Percentiles rank a stretch among this genome's conserved stretches.
Evolutionary conservation across 2,888 invertebrate species (phyloP).

Genomic region (Melanostoma scalare): DNA sequence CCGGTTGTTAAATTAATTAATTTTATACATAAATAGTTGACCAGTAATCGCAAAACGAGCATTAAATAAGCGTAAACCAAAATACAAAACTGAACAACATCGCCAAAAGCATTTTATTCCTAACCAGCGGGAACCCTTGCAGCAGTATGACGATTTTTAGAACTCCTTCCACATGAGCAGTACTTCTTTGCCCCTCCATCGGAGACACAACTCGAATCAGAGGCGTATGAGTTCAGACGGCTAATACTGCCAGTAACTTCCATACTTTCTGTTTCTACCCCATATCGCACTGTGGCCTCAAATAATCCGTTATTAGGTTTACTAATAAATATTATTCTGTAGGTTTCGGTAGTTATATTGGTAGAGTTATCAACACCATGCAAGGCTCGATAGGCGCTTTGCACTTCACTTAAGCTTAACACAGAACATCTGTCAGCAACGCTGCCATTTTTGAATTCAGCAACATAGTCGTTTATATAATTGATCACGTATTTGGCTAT

Average conservation of each 20-base stretch:
- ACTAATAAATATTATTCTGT: slow-evolving; percentile 88
- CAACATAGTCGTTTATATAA: slow-evolving; percentile 79
- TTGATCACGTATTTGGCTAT: slow-evolving; percentile 82
- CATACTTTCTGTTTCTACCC: slow-evolving; percentile 79
- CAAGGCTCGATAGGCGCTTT: slow-evolving; percentile 82
- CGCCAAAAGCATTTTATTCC: background rate
- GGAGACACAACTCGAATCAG: slow-evolving; percentile 83
- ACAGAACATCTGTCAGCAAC: slow-evolving; percentile 83
- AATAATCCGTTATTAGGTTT: slow-evolving; percentile 87
- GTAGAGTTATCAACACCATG: slow-evolving; percentile 52
- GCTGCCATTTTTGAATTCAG: slow-evolving; percentile 77
- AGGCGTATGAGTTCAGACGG: slow-evolving; percentile 83
- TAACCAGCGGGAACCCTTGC: slow-evolving; percentile 56
- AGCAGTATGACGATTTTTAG: slow-evolving; percentile 27
- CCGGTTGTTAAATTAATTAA: too few species aligned
- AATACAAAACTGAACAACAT: background rate
- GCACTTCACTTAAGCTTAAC: slow-evolving; percentile 83
- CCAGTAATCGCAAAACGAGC: too few species aligned
- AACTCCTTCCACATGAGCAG: slow-evolving; percentile 83
- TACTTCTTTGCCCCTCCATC: slow-evolving; percentile 84
- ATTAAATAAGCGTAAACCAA: too few species aligned
- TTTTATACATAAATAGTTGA: too few species aligned
- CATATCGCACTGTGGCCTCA: slow-evolving; percentile 86
- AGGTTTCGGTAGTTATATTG: slow-evolving; percentile 80
- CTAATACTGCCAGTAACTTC: slow-evolving; percentile 85